Evolutionary conservation across 2,888 invertebrate species (phyloP).

Genomic region (Campoletis raptor): DNA sequence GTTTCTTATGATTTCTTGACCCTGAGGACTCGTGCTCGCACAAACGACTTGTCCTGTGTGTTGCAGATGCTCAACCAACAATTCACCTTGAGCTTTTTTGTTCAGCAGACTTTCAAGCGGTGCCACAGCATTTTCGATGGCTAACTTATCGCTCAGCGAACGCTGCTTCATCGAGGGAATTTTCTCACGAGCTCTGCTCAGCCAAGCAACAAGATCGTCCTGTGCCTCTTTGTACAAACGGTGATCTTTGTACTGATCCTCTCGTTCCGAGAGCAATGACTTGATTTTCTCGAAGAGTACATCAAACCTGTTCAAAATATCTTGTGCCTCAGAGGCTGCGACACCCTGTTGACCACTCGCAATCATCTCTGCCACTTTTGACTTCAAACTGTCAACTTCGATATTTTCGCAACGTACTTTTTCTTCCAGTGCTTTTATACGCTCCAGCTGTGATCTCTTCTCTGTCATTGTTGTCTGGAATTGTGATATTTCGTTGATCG

Average conservation of each 20-base stretch:
- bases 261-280: slow-evolving; percentile 90
- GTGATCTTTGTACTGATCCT: slow-evolving; percentile 95
- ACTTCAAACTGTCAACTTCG: slow-evolving; percentile 94
- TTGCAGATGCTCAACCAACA: slow-evolving; percentile 93
- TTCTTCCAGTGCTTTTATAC: slow-evolving; percentile 94
- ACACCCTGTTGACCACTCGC: slow-evolving; percentile 94
- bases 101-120: slow-evolving; percentile 94
- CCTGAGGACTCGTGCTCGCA: slow-evolving; percentile 92
- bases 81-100: slow-evolving; percentile 95
- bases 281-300: slow-evolving; percentile 91
- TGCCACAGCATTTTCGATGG: slow-evolving; percentile 94
- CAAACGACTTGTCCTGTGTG: slow-evolving; percentile 95
- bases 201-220: slow-evolving; percentile 95
- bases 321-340: slow-evolving; percentile 93
- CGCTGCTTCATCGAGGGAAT: slow-evolving; percentile 94
- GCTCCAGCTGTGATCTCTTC: slow-evolving; percentile 94
- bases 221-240: slow-evolving; percentile 95
- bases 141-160: slow-evolving; percentile 93
- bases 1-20: slow-evolving; percentile 92
- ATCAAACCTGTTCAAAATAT: slow-evolving; percentile 93
- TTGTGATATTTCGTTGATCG: slow-evolving; percentile 90
- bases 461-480: slow-evolving; percentile 94
- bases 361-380: slow-evolving; percentile 94
- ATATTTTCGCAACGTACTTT: slow-evolving; percentile 95
- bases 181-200: slow-evolving; percentile 94